Evolutionary conservation across 2,797 vertebrate genomes (phyloP).

Genomic region (Leptatherina wallacei): DNA sequence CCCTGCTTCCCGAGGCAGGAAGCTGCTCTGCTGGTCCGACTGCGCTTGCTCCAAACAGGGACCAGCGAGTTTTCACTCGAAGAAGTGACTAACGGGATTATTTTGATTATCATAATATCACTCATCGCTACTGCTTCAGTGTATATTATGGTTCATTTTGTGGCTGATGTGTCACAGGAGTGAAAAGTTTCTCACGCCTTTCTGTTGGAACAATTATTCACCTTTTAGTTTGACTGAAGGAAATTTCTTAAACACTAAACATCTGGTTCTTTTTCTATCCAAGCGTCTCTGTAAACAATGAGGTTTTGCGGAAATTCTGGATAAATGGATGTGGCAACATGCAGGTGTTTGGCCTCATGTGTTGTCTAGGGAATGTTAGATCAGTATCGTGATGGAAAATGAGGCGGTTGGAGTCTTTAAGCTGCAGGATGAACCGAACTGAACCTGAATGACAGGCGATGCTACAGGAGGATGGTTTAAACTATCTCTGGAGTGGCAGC

Average conservation of each 20-base stretch:
- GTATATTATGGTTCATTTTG: not conserved
- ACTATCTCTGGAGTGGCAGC: not conserved
- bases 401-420: not conserved
- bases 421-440: not conserved
- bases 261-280: not conserved
- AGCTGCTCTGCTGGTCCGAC: not conserved
- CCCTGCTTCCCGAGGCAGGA: constrained; percentile 8
- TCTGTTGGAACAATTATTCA: no score
- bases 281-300: not conserved
- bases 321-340: not conserved
- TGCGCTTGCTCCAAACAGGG: not conserved
- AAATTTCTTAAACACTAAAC: not conserved
- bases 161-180: not conserved
- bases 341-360: not conserved
- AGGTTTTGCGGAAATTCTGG: not conserved
- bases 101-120: not conserved
- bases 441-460: not conserved
- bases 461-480: not conserved
- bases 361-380: not conserved
- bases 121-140: not conserved
- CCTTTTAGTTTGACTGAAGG: not conserved
- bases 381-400: constrained; percentile 1
- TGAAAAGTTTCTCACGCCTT: not conserved
- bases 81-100: not conserved
- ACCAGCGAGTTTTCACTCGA: not conserved